These are phyloP conservation scores for Rhogogaster chlorosoma DNA, from an alignment of 2,888 invertebrate species.

Conservation along the genomic window DNA sequence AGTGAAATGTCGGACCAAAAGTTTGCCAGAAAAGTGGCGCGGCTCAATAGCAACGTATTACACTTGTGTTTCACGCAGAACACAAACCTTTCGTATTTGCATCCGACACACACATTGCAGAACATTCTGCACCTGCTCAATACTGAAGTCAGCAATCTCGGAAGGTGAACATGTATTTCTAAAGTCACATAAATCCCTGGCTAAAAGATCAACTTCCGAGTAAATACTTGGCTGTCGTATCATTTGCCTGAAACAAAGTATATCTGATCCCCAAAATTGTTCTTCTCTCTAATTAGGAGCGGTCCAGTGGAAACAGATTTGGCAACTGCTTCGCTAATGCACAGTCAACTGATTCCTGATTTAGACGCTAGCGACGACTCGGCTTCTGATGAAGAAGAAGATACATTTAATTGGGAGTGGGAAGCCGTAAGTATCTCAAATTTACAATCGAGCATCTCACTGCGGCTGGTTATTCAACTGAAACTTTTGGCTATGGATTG, in stretches of 20 bases:
- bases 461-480: not conserved
- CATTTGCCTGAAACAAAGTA: not conserved
- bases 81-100: slow-evolving; percentile 82
- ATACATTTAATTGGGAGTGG: slow-evolving; percentile 89
- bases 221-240: not conserved
- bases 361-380: slow-evolving; percentile 84
- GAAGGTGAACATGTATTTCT: slow-evolving; percentile 80
- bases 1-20: slow-evolving; percentile 86
- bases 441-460: not conserved
- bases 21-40: slow-evolving; percentile 87
- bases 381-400: slow-evolving; percentile 85
- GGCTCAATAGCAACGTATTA: slow-evolving; percentile 89
- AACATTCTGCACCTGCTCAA: slow-evolving; percentile 87
- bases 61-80: slow-evolving; percentile 89
- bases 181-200: slow-evolving; percentile 32
- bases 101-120: slow-evolving; percentile 85
- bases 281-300: slow-evolving; percentile 74
- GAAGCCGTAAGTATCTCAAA: slow-evolving; percentile 83
- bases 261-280: not conserved
- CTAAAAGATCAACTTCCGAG: not conserved
- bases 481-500: not conserved
- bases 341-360: slow-evolving; percentile 83
- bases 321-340: slow-evolving; percentile 81
- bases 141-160: slow-evolving; percentile 84
- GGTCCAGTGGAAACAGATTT: slow-evolving; percentile 83